A percentile compares a stretch with the other conserved stretches of the same genome.
Conservation (phyloP, 2,888 invertebrate genomes). For the Tachina lurida region DNA sequence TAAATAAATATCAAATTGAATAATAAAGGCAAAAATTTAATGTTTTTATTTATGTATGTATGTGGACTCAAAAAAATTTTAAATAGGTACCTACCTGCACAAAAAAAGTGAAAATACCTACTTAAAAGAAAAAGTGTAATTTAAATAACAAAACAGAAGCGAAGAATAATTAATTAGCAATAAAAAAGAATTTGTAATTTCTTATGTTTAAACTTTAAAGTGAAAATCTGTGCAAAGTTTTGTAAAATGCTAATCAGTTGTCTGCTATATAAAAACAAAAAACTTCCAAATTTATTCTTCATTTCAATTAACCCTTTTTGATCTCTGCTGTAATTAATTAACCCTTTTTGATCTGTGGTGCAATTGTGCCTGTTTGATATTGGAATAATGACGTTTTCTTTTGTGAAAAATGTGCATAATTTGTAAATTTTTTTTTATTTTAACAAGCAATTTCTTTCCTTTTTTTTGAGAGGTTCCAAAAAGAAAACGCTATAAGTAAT, state of each 20-base stretch:
- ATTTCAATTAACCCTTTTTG: neutral
- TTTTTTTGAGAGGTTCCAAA: too few species aligned
- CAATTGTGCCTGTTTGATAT: neutral
- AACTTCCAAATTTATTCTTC: neutral
- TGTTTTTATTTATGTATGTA: neutral
- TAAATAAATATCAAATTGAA: neutral
- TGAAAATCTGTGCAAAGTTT: constrained; percentile 22
- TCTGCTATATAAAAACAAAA: neutral
- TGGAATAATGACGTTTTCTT: too few species aligned
- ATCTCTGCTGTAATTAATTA: constrained; percentile 2
- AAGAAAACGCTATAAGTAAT: too few species aligned
- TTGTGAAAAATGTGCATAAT: too few species aligned
- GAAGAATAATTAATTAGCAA: constrained; percentile 9
- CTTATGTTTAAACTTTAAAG: neutral
- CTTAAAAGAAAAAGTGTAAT: constrained; percentile 14
- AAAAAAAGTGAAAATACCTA: neutral
- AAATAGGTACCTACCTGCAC: neutral
- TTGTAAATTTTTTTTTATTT: too few species aligned
- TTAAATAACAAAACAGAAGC: constrained; percentile 28
- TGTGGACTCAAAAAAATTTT: neutral
- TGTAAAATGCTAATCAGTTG: neutral
- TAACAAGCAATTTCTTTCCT: too few species aligned
- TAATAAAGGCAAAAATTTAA: constrained; percentile 14
- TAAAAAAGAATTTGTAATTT: neutral
- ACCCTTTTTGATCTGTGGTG: neutral